These are phyloP conservation scores for Apamea anceps DNA, from an alignment of 2,888 invertebrate species.

Conservation along the genomic window DNA sequence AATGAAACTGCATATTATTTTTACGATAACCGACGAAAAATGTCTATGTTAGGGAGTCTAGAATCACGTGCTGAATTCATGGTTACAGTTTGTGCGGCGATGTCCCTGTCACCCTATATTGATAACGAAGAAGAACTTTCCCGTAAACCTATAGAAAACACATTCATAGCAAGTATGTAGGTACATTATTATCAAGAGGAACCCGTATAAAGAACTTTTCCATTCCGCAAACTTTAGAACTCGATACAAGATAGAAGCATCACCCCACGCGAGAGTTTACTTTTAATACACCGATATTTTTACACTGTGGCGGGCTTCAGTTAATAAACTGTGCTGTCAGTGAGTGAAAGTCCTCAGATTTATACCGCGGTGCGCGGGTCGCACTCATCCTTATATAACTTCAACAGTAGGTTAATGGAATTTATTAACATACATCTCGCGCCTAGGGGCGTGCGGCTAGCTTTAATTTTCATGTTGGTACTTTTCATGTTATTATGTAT, in stretches of 20 bases:
- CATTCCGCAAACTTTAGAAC: conserved; percentile 37
- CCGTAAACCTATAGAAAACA: not conserved
- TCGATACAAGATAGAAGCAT: conserved; percentile 32
- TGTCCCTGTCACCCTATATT: too few relatives aligned
- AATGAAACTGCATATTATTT: too few relatives aligned
- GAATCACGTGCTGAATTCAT: too few relatives aligned
- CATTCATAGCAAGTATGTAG: not conserved
- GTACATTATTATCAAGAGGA: not conserved
- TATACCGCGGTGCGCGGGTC: conserved; percentile 68
- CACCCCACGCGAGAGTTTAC: conserved; percentile 38
- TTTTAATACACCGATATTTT: conserved; percentile 57
- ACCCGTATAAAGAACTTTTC: conserved; percentile 18
- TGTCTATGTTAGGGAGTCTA: too few relatives aligned
- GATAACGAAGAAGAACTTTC: not conserved
- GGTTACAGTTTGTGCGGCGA: too few relatives aligned
- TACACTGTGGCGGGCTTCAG: conserved; percentile 68
- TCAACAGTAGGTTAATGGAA: conserved; percentile 73
- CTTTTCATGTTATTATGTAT: conserved; percentile 25
- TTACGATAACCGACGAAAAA: too few relatives aligned
- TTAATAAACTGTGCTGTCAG: conserved; percentile 78
- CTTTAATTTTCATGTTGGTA: conserved; percentile 21
- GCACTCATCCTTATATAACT: conserved; percentile 76
- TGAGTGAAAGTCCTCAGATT: conserved; percentile 80
- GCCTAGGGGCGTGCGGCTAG: conserved; percentile 57
- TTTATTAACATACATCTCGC: conserved; percentile 75